A percentile compares a stretch with the other conserved stretches of the same genome.
Conservation (phyloP, 2,888 invertebrate species). For the Disparrhopalites patrizii region DNA sequence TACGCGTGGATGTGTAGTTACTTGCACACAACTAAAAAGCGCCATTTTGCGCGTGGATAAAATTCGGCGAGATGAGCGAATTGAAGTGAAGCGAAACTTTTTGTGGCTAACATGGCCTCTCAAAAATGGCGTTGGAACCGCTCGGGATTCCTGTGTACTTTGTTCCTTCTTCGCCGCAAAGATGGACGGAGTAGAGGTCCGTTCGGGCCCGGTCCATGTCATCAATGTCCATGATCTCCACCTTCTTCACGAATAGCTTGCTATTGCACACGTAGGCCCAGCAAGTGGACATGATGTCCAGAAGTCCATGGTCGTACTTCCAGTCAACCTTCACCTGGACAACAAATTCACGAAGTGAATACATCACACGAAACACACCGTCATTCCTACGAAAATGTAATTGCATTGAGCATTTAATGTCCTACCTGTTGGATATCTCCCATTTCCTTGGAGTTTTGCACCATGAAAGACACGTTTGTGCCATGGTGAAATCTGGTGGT, state of each 20-base stretch:
- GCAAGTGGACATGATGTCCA: conserved; percentile 45
- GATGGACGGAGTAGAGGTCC: not conserved
- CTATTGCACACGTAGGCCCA: conserved; percentile 44
- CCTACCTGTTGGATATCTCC: conserved; percentile 34
- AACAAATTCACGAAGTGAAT: no score
- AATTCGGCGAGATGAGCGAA: no score
- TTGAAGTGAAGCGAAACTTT: no score
- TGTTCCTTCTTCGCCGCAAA: conserved; percentile 44
- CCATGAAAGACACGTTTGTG: conserved; percentile 42
- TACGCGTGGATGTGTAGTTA: no score
- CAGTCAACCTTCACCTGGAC: conserved; percentile 39
- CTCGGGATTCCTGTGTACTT: conserved; percentile 42
- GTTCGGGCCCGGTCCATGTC: not conserved
- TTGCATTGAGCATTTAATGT: no score
- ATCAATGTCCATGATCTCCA: conserved; percentile 45
- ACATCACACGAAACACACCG: no score
- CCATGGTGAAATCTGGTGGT: conserved; percentile 43
- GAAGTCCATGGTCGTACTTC: conserved; percentile 43
- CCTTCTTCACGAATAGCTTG: conserved; percentile 42
- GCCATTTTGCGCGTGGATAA: no score
- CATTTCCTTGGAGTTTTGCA: conserved; percentile 40
- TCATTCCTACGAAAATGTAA: no score
- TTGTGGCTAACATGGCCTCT: conserved; percentile 32
- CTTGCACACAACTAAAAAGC: no score
- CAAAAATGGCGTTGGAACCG: conserved; percentile 32